These are phyloP conservation scores for Osmerus mordax DNA, from an alignment of 2,113 vertebrate genomes.

Conservation along the genomic window DNA sequence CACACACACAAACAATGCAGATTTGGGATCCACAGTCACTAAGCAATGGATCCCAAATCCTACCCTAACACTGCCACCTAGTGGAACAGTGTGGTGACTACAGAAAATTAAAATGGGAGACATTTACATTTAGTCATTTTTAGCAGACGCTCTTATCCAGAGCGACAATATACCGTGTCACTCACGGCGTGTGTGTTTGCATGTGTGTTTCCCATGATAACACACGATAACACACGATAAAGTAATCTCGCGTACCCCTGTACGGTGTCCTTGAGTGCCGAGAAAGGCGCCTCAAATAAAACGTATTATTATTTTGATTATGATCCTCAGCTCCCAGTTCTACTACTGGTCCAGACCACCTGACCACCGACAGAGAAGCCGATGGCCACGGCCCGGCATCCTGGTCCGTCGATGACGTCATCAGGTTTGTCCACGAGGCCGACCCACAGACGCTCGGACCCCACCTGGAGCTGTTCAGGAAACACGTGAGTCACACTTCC, in stretches of 20 bases:
- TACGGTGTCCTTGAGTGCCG: no score
- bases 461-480: constrained; percentile 89
- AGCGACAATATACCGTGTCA: background rate
- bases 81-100: background rate
- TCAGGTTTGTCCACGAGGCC: constrained; percentile 86
- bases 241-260: no score
- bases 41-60: background rate
- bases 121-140: no score
- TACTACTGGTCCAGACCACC: constrained; percentile 84
- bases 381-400: constrained; percentile 71
- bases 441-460: constrained; percentile 87
- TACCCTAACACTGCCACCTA: background rate
- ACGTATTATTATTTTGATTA: background rate
- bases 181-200: background rate
- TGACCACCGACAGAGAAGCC: constrained; percentile 76
- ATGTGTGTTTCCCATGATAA: background rate
- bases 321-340: constrained; percentile 80
- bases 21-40: background rate
- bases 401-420: constrained; percentile 95
- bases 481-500: constrained; percentile 79
- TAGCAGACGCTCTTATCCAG: no score
- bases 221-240: no score
- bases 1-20: constrained; percentile 1
- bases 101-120: background rate
- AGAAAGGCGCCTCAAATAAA: no score